Evolutionary conservation across 1,140 invertebrate species (phyloP).

Genomic region (Pseudomyrmex dendroicus): DNA sequence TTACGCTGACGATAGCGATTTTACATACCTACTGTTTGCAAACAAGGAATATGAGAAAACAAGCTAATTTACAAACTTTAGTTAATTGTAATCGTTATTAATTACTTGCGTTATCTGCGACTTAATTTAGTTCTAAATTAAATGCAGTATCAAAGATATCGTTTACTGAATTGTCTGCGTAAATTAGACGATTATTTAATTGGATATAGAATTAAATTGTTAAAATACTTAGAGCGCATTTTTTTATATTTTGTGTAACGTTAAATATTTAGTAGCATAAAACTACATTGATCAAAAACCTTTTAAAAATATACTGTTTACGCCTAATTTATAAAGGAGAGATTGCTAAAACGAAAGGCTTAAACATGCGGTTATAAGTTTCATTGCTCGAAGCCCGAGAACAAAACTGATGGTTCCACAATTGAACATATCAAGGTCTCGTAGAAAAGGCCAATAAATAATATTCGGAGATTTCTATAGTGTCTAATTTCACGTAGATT

Average conservation of each 20-base stretch:
- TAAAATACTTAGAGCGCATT: neutral
- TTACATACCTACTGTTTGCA: slow-evolving; percentile 26
- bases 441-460: slow-evolving; percentile 76
- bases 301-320: too few species aligned
- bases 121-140: slow-evolving; percentile 8
- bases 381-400: slow-evolving; percentile 19
- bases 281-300: neutral
- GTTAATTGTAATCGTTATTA: slow-evolving; percentile 26
- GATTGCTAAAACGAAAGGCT: slow-evolving; percentile 10
- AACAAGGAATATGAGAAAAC: neutral
- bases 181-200: neutral
- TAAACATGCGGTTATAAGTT: slow-evolving; percentile 18
- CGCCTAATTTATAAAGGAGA: neutral
- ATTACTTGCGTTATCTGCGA: slow-evolving; percentile 27
- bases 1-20: slow-evolving; percentile 4
- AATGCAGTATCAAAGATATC: neutral
- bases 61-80: slow-evolving; percentile 10
- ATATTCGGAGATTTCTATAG: slow-evolving; percentile 67
- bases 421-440: slow-evolving; percentile 80
- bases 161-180: neutral
- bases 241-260: neutral
- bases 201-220: neutral
- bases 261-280: slow-evolving; percentile 6
- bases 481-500: slow-evolving; percentile 73
- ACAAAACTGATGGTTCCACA: slow-evolving; percentile 72